phyloP scores from a whole-genome alignment of 2,113 vertebrate species.

The Lophura nycthemera region DNA sequence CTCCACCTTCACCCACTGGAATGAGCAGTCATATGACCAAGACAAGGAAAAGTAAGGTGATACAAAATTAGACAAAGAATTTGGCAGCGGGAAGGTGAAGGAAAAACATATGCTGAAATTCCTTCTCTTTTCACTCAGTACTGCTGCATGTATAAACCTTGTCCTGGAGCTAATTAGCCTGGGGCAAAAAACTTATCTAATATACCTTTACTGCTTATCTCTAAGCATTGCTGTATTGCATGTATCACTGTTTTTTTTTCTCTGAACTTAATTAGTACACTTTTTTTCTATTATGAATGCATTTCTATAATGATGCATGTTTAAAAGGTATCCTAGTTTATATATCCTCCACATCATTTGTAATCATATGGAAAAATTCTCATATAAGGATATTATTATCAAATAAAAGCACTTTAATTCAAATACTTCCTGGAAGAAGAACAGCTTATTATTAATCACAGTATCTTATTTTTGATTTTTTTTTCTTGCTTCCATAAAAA shows the following conservation, averaged over 20 bases:
- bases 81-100: background rate
- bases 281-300: background rate
- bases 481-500: background rate
- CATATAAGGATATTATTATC: background rate
- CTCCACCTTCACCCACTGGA: background rate
- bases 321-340: background rate
- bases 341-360: background rate
- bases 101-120: background rate
- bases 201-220: background rate
- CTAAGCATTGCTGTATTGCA: background rate
- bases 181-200: background rate
- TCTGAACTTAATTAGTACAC: background rate
- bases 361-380: background rate
- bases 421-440: background rate
- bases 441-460: background rate
- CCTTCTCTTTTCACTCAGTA: background rate
- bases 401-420: background rate
- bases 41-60: accelerated
- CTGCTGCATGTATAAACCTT: background rate
- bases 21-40: background rate
- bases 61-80: background rate
- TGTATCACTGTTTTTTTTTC: background rate
- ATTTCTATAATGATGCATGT: no score
- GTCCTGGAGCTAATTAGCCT: background rate
- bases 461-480: accelerated